These are phyloP conservation scores for Plebejus argus DNA, from an alignment of 2,888 invertebrate species.

Conservation along the genomic window DNA sequence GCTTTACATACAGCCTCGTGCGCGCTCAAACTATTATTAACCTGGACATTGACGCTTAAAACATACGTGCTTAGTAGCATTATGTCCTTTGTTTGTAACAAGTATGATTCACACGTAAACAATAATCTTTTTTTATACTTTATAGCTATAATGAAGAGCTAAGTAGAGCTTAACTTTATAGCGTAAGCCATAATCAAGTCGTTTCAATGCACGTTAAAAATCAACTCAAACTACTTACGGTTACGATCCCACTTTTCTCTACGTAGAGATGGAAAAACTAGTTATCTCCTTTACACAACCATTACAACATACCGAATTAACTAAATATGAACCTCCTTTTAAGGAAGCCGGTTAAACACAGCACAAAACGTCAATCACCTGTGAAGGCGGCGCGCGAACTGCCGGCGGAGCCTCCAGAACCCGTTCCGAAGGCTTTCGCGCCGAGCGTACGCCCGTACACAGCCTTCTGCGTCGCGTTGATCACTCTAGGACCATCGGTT, in stretches of 20 bases:
- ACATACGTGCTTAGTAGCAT: background rate
- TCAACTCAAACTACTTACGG: background rate
- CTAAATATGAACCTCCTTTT: conserved; percentile 32
- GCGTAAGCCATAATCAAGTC: background rate
- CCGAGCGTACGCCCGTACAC: background rate
- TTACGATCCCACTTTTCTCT: background rate
- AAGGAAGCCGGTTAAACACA: conserved; percentile 33
- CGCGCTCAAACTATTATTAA: conserved; percentile 13
- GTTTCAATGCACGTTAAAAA: background rate
- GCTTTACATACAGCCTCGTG: background rate
- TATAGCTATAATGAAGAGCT: background rate
- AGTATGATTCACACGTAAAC: background rate
- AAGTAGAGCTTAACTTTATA: background rate
- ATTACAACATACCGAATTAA: background rate
- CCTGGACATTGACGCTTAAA: conserved; percentile 13
- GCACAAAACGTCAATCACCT: conserved; percentile 71
- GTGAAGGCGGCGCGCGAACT: conserved; percentile 74
- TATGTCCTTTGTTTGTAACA: background rate
- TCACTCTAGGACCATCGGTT: background rate
- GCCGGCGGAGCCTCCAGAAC: conserved; percentile 79
- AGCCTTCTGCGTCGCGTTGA: background rate
- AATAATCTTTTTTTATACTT: background rate
- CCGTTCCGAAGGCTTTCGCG: conserved; percentile 54
- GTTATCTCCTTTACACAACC: background rate
- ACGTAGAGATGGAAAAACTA: background rate